Conservation (phyloP, 2,113 vertebrate genomes). For the Colinus virginianus region DNA sequence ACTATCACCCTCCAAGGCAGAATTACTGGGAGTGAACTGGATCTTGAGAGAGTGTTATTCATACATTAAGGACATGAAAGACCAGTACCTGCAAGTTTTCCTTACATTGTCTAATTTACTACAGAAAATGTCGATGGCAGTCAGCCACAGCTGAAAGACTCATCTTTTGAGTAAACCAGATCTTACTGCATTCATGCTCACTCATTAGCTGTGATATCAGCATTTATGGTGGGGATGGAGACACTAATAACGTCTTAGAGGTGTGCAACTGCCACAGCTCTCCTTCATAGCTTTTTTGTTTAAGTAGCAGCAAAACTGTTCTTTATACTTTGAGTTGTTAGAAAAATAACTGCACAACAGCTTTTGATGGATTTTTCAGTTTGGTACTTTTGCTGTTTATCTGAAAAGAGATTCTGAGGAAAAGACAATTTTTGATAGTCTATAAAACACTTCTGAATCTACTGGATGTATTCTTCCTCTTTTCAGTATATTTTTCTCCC, state of each 20-base stretch:
- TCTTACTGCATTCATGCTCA: accelerated
- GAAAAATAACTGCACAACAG: accelerated
- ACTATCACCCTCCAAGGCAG: background rate
- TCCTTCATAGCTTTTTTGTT: background rate
- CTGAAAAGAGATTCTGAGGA: background rate
- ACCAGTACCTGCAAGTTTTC: background rate
- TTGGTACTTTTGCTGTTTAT: background rate
- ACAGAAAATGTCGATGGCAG: background rate
- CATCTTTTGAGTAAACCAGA: background rate
- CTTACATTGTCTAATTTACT: background rate
- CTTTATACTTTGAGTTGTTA: background rate
- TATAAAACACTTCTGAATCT: background rate
- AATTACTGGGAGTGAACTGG: background rate
- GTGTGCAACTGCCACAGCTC: background rate
- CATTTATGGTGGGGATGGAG: background rate
- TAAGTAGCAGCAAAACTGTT: background rate
- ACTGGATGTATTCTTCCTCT: background rate
- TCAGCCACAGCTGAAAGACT: background rate
- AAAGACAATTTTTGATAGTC: background rate
- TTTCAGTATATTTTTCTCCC: background rate
- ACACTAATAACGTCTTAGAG: background rate
- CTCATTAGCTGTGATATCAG: background rate
- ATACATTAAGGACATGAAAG: background rate
- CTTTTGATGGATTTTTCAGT: background rate
- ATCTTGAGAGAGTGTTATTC: background rate